Evolutionary conservation across 2,888 invertebrate species (phyloP), one percentile per base, ranked within the genome.

Genomic region (Hymenopus coronatus): DNA sequence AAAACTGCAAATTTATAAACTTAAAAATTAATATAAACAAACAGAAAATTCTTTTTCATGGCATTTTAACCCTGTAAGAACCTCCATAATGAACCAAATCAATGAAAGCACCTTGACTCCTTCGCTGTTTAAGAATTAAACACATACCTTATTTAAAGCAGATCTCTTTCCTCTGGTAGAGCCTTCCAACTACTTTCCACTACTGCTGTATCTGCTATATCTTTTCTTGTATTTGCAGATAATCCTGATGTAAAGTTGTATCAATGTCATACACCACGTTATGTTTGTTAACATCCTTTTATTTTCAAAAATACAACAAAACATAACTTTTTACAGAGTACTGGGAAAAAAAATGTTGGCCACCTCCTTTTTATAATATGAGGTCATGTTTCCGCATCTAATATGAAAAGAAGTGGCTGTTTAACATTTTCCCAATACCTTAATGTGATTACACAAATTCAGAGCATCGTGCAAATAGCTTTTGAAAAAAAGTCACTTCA

Each of bases 231-330:
- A 85, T 27, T 40, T 85, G 33, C 85, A 85, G 40, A 85, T 40
- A 33, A 40, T 70, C 33, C 84, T 88, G 84, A 84, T 88, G 88
- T 85, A 88, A 30, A 88, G 88, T 88, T 88, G 88, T 84, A 88
- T 70, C 88, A 88, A 46, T 54, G 28, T 84, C 82, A 88, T 25
- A 70, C 54, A 70, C 54, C 54, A 70, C 15, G 54, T 70, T 70
- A 70, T 70, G 54, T 70, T 70, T 70, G 54, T 70, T 70, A 70
- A 70, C 54, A 70, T 70, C 6, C 54, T 70, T 84, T 85, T 85
- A 85, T 85, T 85, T 85, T 33, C 33, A 85, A 85, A 85, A 70
- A 70, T 70, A 70, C 54, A 70, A 25, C 54, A 70, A 70, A 70
- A 70, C 54, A 54, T 54, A 70, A 70, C 20, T 20, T 70, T 70